Evolutionary conservation across 2,113 vertebrate genomes (phyloP), one percentile per base, ranked within the genome.

Genomic region (Bungarus multicinctus): DNA sequence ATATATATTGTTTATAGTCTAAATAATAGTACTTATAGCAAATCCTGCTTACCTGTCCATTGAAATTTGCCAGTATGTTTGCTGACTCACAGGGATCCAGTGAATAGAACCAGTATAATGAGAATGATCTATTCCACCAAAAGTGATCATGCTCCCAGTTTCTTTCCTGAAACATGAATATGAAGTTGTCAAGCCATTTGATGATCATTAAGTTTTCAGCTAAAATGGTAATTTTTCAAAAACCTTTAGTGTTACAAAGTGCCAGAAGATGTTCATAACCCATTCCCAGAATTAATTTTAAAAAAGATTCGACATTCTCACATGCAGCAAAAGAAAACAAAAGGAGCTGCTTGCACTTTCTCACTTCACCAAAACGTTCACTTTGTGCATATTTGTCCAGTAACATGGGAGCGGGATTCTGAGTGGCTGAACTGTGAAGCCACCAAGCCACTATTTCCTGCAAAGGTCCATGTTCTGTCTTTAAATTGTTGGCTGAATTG

Each of bases 31-130:
- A 57, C 27, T 34, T 69, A 27, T 34, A 85, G 54, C 43, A 47
- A 87, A 58, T 64, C 27, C 7, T 89, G 20, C 52, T 95, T 94
- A 98, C 98, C 98, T 98, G 95, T 98, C 97, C 97, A 98, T 95
- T 1, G 95, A 94, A 96, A 98, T 97, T 95, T 98, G 97, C 97
- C 98, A 98, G 96, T 98, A 98, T 18, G 93, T 96, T 86, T 96
- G 97, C 69, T 96, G 93, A 0, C 97, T 97, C 87, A 98, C 90
- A 0, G 98, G 97, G 88, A 98, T 96, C 98, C 98, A 98, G 91
- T 54, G 5, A 96, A 98, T 95, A 18, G 91, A 34, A 14, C 98
- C 97, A 0, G 94, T 97, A 96, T 97, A 98, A 92, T 95, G 96
- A 88, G 90, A 96, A 0, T 20, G 11, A 20, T 98, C 97, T 0